These are phyloP conservation scores for Lasiurus borealis DNA, from an alignment of 2,113 vertebrate species.

Conservation along the genomic window DNA sequence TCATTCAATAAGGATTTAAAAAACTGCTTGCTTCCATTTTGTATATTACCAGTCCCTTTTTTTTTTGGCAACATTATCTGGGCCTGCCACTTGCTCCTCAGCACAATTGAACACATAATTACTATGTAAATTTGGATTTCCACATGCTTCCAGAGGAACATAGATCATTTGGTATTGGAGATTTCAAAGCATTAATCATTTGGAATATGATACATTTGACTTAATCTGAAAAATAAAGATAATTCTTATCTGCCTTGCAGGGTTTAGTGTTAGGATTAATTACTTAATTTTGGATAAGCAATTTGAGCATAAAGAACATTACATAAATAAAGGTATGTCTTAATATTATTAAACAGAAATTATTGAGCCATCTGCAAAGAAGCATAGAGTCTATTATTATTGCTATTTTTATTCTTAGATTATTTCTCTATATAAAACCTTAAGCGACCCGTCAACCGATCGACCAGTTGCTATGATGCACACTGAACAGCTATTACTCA, in stretches of 20 bases:
- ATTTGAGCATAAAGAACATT: conserved; percentile 66
- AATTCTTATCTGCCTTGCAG: conserved; percentile 74
- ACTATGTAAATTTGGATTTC: conserved; percentile 79
- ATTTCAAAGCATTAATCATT: conserved; percentile 73
- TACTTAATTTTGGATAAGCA: conserved; percentile 74
- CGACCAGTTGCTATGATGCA: too few relatives aligned
- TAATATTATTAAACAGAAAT: conserved; percentile 66
- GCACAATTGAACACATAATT: conserved; percentile 79
- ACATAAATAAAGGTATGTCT: conserved; percentile 61
- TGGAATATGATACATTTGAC: conserved; percentile 70
- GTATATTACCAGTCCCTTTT: neutral
- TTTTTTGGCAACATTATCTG: conserved; percentile 65
- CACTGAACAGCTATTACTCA: too few relatives aligned
- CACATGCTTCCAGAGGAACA: conserved; percentile 67
- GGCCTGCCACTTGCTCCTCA: conserved; percentile 70
- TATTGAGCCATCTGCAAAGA: conserved; percentile 23
- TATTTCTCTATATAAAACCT: neutral
- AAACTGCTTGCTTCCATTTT: conserved; percentile 21
- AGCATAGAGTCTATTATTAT: neutral
- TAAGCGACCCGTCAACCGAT: too few relatives aligned
- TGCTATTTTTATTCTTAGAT: conserved; percentile 36
- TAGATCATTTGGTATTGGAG: conserved; percentile 61
- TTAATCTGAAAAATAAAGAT: conserved; percentile 78
- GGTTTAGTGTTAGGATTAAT: conserved; percentile 68
- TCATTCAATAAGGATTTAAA: conserved; percentile 30